Evolutionary conservation across 2,888 invertebrate species (phyloP), one percentile per base, ranked within the genome.

Genomic region (Drosophila yooni): DNA sequence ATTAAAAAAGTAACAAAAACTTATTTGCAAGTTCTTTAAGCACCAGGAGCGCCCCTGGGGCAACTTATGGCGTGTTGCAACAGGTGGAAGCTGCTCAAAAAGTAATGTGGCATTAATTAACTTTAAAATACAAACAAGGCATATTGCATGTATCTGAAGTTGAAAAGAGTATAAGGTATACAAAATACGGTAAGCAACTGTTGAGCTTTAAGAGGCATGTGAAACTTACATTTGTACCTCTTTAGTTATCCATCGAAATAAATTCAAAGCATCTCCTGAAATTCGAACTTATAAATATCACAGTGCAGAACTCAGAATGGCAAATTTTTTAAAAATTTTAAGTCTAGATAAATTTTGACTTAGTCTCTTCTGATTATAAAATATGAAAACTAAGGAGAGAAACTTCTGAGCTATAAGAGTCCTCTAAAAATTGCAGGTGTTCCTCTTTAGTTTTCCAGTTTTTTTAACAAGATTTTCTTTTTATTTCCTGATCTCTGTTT

Each of bases 1-100:
- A 92, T 92, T 86, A 89, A 88, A 87, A 81, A 89, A 75, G 71
- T 75, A 79, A 81, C 76, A 76, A 88, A 90, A 82, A 77, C 68
- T 64, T 76, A 66, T 70, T 54, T 68, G 71, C 72, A 80, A 81
- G 60, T 34, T 61, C 27, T 13, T 43, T 56, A n/a, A 38, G 7
- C 4, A 7, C 25, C 88, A 84, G 86, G 86, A 72, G 71, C 81
- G 89, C 58, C 10, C 57, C 59, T n/a, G 15, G 0, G 21, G 38
- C 15, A 4, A 15, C 11, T 1, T 18, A 11, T 4, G 36, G 75
- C 54, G 40, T 27, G 15, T 5, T 10, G 38, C 57, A 77, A 52
- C 81, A 79, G 62, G 64, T 76, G 70, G 18, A 27, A 27, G 27
- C 27, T 27, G 18, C 2, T 11, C 2, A 6, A 46, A 46, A 25